These are phyloP conservation scores for Erpobdella octoculata DNA, from an alignment of 2,888 invertebrate genomes.

Conservation along the genomic window DNA sequence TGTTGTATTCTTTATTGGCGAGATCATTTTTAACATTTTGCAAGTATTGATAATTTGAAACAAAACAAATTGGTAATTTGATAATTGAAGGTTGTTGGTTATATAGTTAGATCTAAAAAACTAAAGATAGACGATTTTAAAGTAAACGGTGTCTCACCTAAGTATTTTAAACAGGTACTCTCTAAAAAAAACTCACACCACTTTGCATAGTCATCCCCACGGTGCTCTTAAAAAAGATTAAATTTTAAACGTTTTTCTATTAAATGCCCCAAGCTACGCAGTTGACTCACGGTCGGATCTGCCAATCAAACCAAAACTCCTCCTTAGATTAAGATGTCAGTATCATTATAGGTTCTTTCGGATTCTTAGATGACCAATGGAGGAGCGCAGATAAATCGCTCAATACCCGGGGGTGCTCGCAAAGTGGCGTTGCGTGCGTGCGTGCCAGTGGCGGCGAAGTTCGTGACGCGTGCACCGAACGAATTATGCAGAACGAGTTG, in stretches of 20 bases:
- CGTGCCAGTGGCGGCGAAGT: too few relatives aligned
- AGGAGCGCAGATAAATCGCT: constrained; percentile 5
- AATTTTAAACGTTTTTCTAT: constrained; percentile 21
- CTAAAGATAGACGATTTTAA: too few relatives aligned
- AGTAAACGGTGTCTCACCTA: too few relatives aligned
- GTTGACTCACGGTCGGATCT: neutral
- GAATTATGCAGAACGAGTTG: constrained; percentile 3
- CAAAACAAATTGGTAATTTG: too few relatives aligned
- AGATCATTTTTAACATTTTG: too few relatives aligned
- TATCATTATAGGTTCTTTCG: neutral
- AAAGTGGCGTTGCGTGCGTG: neutral
- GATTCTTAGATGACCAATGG: neutral
- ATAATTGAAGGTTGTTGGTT: too few relatives aligned
- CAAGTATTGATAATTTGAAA: too few relatives aligned
- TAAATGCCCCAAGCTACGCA: constrained; percentile 12
- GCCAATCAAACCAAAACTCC: neutral
- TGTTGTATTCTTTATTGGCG: too few relatives aligned
- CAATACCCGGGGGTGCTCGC: neutral
- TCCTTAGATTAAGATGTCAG: neutral
- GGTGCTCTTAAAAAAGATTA: constrained; percentile 17
- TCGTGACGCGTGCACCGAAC: neutral
- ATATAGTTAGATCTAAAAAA: too few relatives aligned
- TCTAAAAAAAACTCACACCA: too few relatives aligned
- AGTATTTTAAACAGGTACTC: too few relatives aligned
- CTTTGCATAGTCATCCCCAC: too few relatives aligned